A percentile compares a stretch with the other conserved stretches of the same genome.
Evolutionary conservation across 2,888 invertebrate species (phyloP).

Genomic region (Mechanitis messenoides): DNA sequence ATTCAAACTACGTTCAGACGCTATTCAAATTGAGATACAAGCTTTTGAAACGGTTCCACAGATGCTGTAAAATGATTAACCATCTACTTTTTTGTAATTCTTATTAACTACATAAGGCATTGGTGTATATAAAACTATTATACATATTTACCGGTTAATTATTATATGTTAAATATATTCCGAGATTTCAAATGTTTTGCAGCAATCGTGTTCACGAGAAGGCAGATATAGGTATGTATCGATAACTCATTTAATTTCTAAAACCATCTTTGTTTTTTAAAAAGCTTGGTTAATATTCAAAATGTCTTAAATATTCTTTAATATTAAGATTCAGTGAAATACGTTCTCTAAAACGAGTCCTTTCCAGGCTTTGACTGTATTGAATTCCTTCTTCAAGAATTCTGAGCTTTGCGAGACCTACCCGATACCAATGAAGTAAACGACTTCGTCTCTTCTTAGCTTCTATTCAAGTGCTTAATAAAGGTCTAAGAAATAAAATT

Average conservation of each 20-base stretch:
- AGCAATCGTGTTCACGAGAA: too few species aligned
- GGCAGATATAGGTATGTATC: too few species aligned
- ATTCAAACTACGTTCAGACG: slow-evolving; percentile 33
- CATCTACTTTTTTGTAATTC: background rate
- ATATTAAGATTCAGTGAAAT: slow-evolving; percentile 16
- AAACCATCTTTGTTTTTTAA: too few species aligned
- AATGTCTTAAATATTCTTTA: too few species aligned
- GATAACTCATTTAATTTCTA: too few species aligned
- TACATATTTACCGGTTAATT: too few species aligned
- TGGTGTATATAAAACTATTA: too few species aligned
- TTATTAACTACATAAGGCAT: too few species aligned
- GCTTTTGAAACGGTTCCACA: slow-evolving; percentile 26
- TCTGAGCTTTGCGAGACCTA: slow-evolving; percentile 23
- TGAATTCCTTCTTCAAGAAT: slow-evolving; percentile 26
- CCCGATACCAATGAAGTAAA: slow-evolving; percentile 26
- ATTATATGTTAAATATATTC: too few species aligned
- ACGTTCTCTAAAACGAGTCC: slow-evolving; percentile 16
- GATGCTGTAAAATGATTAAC: slow-evolving; percentile 26
- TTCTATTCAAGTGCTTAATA: slow-evolving; percentile 27
- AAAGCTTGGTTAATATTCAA: too few species aligned
- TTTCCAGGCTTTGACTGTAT: slow-evolving; percentile 24
- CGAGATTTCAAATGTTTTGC: too few species aligned
- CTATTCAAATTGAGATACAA: slow-evolving; percentile 37
- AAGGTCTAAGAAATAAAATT: slow-evolving; percentile 24
- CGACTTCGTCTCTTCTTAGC: slow-evolving; percentile 26